These are phyloP conservation scores for Lydus trimaculatus DNA, from an alignment of 2,888 invertebrate species.

Conservation along the genomic window DNA sequence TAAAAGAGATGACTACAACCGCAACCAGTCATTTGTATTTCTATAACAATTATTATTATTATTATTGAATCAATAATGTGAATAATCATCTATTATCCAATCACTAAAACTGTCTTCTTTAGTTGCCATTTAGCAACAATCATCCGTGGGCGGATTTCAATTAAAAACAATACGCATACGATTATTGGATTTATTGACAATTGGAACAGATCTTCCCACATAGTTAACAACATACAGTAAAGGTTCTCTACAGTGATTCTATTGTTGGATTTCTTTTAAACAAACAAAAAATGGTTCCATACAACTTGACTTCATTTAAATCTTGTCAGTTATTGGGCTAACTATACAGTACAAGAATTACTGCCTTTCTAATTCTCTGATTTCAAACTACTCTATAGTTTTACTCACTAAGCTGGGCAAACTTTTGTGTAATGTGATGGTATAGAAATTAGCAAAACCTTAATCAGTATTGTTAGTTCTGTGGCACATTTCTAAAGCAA, in stretches of 20 bases:
- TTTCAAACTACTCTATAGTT: too few species aligned
- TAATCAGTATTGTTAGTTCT: too few species aligned
- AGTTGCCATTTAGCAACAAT: constrained; percentile 40
- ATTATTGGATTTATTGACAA: neutral
- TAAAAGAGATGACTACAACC: constrained; percentile 42
- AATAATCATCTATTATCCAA: constrained; percentile 31
- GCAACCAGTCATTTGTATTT: constrained; percentile 43
- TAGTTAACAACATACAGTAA: neutral
- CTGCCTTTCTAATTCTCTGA: too few species aligned
- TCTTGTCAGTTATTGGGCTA: too few species aligned
- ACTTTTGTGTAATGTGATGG: too few species aligned
- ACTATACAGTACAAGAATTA: too few species aligned
- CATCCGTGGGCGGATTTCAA: constrained; percentile 41
- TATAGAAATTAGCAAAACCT: too few species aligned
- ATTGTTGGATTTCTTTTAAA: neutral
- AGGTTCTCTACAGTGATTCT: neutral
- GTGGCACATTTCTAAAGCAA: too few species aligned
- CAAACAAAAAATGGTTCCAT: too few species aligned
- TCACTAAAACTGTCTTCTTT: constrained; percentile 42
- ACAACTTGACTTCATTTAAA: too few species aligned
- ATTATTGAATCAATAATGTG: neutral
- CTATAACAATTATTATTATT: neutral
- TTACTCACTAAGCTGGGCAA: too few species aligned
- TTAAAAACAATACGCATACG: constrained; percentile 45
- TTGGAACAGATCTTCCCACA: neutral